Evolutionary conservation across 1,140 invertebrate species (phyloP).

Genomic region (Chironomus striatipennis): DNA sequence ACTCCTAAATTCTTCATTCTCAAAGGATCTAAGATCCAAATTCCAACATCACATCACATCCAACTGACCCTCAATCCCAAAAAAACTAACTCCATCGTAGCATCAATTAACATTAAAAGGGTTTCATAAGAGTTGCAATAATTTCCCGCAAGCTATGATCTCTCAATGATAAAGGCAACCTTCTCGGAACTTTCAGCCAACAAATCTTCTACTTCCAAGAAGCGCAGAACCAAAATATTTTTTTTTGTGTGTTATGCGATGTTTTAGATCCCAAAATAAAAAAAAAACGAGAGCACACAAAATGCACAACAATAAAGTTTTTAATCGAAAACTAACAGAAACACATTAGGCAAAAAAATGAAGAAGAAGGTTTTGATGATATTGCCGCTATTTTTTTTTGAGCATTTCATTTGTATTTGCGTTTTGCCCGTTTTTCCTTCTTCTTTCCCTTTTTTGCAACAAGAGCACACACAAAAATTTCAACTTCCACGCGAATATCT

Average conservation of each 20-base stretch:
- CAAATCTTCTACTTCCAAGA: slow-evolving; percentile 10
- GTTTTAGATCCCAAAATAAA: no score
- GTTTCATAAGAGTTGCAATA: not conserved
- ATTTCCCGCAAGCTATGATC: not conserved
- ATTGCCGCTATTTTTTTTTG: slow-evolving; percentile 18
- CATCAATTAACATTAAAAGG: no score
- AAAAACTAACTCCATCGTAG: no score
- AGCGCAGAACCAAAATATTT: not conserved
- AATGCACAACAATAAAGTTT: not conserved
- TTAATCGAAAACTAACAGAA: not conserved
- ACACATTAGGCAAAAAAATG: not conserved
- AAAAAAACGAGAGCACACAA: no score
- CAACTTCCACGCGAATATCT: not conserved
- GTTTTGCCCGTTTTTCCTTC: slow-evolving; percentile 17
- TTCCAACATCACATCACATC: no score
- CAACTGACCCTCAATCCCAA: no score
- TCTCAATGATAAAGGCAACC: not conserved
- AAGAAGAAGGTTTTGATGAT: not conserved
- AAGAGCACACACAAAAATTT: no score
- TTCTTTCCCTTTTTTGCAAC: not conserved
- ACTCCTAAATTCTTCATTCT: no score
- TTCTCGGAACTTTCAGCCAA: not conserved
- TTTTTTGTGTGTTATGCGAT: no score
- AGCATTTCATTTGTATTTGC: slow-evolving; percentile 18
- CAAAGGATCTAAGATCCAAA: no score